Base-by-base conservation (phyloP, 2,113 vertebrate species). In the Upupa epops region DNA sequence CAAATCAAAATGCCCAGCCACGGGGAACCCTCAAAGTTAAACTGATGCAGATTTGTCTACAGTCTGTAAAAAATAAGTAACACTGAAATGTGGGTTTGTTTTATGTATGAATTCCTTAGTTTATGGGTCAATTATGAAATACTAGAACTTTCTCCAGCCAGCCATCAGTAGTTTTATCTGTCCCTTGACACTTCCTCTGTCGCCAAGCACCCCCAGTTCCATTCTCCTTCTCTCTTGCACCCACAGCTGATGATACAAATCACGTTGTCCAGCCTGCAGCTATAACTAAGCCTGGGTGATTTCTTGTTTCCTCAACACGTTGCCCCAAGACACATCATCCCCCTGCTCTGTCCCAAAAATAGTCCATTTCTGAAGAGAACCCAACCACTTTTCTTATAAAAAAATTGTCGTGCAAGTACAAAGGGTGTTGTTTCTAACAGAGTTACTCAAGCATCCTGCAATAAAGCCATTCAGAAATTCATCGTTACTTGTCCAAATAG, bases 381-480 rank as follows among this genome's bases (percentile, higher is more conserved):
- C 8, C 4, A 94, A 72, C 60, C 86, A 89, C 90, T 96, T 88
- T 93, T 95, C 86, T 58, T 80, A 81, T 61, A 88, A 93, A 94
- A 90, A 94, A 88, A 96, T 90, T 84, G 84, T 88, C 76, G 63
- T 87, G 75, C 88, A 82, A 93, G 80, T 75, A 97, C 94, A 97
- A 97, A 97, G 95, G 92, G 72, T 76, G 95, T 95, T 97, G 95
- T 96, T 97, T 96, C 90, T 94, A 94, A 89, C 74, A 0, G 14
- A 96, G 89, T 96, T 97, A 97, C 95, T 97, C 96, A 94, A 97
- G 96, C 97, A 90, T 97, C 86, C 85, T 86, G 92, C 94, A 96
- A 97, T 83, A 95, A 42, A 96, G 93, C 96, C 95, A 96, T 97
- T 97, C 96, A 97, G 79, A 91, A 95, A 91, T 96, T 95, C 95